These are phyloP conservation scores for Caenorhabditis sp. DNA, from an alignment of 2,888 invertebrate genomes.

Conservation along the genomic window DNA sequence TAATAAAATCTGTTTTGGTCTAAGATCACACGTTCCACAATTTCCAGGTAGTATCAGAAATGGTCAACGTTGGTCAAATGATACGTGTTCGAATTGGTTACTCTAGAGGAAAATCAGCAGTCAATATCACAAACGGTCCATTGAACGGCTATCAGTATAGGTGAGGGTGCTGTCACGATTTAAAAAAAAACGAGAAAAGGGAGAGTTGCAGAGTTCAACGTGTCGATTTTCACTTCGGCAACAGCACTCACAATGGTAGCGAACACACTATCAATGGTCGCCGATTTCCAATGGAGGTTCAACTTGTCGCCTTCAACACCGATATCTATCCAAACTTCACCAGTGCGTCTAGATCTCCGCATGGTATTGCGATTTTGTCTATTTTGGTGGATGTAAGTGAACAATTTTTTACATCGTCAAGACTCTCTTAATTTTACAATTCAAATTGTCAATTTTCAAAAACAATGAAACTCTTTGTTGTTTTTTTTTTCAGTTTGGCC, in stretches of 20 bases:
- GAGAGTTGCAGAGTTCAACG: constrained; percentile 43
- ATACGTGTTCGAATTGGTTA: constrained; percentile 57
- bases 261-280: constrained; percentile 95
- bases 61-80: constrained; percentile 64
- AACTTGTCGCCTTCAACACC: constrained; percentile 96
- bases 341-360: constrained; percentile 89
- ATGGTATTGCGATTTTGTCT: constrained; percentile 92
- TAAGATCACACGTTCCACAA: too few relatives aligned
- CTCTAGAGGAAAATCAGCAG: constrained; percentile 78
- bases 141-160: constrained; percentile 54
- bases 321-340: constrained; percentile 95
- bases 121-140: constrained; percentile 56
- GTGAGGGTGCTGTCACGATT: too few relatives aligned
- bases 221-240: constrained; percentile 81
- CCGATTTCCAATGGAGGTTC: constrained; percentile 96
- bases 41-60: constrained; percentile 47
- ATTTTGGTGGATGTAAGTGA: constrained; percentile 87
- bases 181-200: too few relatives aligned
- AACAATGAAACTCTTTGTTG: too few relatives aligned
- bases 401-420: too few relatives aligned
- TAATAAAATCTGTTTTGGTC: too few relatives aligned
- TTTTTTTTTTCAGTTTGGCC: constrained; percentile 55
- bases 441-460: too few relatives aligned
- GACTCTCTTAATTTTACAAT: not conserved
- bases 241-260: constrained; percentile 85